Percentiles rank a stretch among this genome's conserved stretches.
Conservation (phyloP, 2,888 invertebrate species). For the Schizaphis graminum region DNA sequence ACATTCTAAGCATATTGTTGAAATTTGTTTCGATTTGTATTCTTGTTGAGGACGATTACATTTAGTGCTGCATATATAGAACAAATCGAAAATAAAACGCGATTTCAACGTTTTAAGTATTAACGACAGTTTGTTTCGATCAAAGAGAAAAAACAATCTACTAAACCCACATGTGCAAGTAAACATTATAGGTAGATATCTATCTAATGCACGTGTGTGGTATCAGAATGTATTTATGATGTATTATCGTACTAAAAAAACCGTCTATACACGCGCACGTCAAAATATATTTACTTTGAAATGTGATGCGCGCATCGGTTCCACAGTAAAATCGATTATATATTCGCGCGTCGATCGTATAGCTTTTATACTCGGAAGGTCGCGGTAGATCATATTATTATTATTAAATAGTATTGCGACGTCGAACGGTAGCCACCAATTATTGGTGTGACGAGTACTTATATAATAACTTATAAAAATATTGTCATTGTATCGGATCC, state of each 20-base stretch:
- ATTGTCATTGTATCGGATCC: neutral
- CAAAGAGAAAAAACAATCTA: neutral
- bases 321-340: neutral
- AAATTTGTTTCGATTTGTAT: neutral
- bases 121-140: neutral
- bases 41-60: neutral
- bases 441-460: neutral
- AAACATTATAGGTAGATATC: neutral
- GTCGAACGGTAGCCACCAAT: conserved; percentile 1
- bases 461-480: neutral
- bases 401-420: neutral
- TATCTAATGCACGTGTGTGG: neutral
- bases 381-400: neutral
- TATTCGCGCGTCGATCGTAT: neutral
- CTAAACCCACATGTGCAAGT: neutral
- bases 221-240: neutral
- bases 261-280: neutral
- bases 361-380: neutral
- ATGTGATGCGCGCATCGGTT: neutral
- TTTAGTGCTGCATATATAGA: neutral
- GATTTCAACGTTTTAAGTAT: too few species aligned
- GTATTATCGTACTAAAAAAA: neutral
- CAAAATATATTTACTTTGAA: neutral
- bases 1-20: neutral
- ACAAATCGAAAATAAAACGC: neutral